Evolutionary conservation across 2,888 invertebrate genomes (phyloP), one percentile per base, ranked within the genome.

Genomic region (Dorcus hopei): DNA sequence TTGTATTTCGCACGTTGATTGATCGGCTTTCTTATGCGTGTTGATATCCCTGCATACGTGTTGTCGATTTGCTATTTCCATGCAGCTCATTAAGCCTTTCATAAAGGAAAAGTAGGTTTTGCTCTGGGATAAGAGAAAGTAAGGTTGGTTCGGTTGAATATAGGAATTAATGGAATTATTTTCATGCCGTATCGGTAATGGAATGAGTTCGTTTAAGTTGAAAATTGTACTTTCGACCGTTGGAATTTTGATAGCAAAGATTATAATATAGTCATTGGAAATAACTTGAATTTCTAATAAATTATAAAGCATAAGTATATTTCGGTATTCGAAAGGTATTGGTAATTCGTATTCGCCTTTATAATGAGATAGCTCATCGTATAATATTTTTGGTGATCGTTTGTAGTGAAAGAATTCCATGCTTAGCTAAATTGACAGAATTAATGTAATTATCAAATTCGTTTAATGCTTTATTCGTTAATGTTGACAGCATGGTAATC

Each of bases 241-340:
- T 14, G 61, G 63, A 39, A 62, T 55, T 52, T 59, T 52, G 6
- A 63, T 16, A 8, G 58, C 63, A 43, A 62, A 59, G 39, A 63
- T 55, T 47, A 61, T 53, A 38, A 58, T 49, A 11, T 62, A 38
- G 9, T 52, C n/a, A n/a, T n/a, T 52, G 9, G 19, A 19, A 39
- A 19, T 26, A 38, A 38, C 11, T 3, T 38, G 5, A 14, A 54
- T 33, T n/a, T 49, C 41, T 47, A 38, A 23, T 23, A 23, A 23
- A 23, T 23, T 23, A 23, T 23, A 23, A 23, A 23, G 23, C 23
- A 23, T 23, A 4, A 3, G 4, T 23, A 23, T 23, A 23, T 23
- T 23, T 23, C 23, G 23, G 23, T 23, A 23, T 23, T 23, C 23
- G 4, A 23, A 23, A 23, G 23, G 33, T 42, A 56, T 49, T 57